Conservation (phyloP, 2,888 invertebrate genomes). For the Lordiphosa fenestrarum region DNA sequence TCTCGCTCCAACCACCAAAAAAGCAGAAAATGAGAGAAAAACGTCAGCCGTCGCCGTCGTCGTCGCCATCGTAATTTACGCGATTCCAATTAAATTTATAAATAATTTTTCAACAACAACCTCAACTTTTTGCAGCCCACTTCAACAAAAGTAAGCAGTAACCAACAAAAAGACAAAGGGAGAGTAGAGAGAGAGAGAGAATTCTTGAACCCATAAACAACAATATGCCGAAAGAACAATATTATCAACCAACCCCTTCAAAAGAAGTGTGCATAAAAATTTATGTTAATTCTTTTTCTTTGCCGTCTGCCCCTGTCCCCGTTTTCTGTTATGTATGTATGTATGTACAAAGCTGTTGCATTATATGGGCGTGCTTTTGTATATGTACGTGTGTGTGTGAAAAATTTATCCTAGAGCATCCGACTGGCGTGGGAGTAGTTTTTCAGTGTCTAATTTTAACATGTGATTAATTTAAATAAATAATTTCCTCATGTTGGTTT, state of each 20-base stretch:
- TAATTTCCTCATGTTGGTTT: conserved; percentile 13
- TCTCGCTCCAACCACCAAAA: conserved; percentile 55
- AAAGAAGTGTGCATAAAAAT: conserved; percentile 27
- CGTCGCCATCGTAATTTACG: conserved; percentile 40
- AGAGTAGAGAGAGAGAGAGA: neutral
- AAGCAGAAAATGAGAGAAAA: conserved; percentile 36
- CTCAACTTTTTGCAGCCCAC: conserved; percentile 25
- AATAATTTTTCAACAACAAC: conserved; percentile 42
- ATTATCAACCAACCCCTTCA: conserved; percentile 26
- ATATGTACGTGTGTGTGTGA: conserved; percentile 23
- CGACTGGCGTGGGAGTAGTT: conserved; percentile 32
- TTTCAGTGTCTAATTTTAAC: conserved; percentile 57
- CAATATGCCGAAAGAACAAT: conserved; percentile 37
- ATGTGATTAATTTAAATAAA: conserved; percentile 21
- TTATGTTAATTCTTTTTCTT: conserved; percentile 28
- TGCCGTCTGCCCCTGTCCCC: conserved; percentile 38
- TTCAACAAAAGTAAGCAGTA: conserved; percentile 29
- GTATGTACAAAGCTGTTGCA: conserved; percentile 34
- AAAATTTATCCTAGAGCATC: conserved; percentile 51
- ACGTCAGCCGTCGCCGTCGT: conserved; percentile 29
- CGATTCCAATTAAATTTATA: conserved; percentile 63
- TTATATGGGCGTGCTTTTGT: conserved; percentile 30
- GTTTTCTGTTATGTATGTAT: conserved; percentile 41
- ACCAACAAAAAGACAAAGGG: conserved; percentile 26
- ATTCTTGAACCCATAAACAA: conserved; percentile 26